These are phyloP conservation scores for Heteromormyrus szaboi DNA, from an alignment of 2,797 vertebrate species.

Conservation along the genomic window DNA sequence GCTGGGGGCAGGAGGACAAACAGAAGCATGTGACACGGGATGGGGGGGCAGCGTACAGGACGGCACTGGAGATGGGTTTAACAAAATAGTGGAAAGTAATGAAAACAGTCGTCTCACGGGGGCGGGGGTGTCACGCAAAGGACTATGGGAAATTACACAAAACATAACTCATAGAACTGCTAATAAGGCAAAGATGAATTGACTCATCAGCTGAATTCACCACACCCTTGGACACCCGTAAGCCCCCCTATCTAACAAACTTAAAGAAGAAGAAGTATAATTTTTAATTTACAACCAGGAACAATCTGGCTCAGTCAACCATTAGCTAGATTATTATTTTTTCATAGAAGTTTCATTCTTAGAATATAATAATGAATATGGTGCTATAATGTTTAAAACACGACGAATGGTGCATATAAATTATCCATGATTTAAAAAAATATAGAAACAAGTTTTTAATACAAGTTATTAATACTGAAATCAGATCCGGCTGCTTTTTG, in stretches of 20 bases:
- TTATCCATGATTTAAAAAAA: background rate
- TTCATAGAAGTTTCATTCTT: background rate
- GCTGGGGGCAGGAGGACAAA: background rate
- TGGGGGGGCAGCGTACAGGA: background rate
- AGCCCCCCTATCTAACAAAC: background rate
- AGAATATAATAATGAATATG: background rate
- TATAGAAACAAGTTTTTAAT: background rate
- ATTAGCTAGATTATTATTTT: background rate
- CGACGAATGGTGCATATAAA: background rate
- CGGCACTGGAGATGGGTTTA: background rate
- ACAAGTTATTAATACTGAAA: background rate
- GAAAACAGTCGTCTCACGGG: background rate
- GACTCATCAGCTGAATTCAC: background rate
- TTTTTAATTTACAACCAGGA: background rate
- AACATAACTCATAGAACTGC: background rate
- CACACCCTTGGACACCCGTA: background rate
- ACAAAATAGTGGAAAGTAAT: background rate
- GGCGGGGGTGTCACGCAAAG: background rate
- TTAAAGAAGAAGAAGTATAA: background rate
- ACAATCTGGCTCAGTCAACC: background rate
- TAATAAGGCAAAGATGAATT: background rate
- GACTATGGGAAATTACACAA: background rate
- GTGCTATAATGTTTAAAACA: background rate
- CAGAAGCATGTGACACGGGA: background rate
- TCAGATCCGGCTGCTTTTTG: background rate